Evolutionary conservation across 2,797 vertebrate species (phyloP).

Genomic region (Danio tinwini): DNA sequence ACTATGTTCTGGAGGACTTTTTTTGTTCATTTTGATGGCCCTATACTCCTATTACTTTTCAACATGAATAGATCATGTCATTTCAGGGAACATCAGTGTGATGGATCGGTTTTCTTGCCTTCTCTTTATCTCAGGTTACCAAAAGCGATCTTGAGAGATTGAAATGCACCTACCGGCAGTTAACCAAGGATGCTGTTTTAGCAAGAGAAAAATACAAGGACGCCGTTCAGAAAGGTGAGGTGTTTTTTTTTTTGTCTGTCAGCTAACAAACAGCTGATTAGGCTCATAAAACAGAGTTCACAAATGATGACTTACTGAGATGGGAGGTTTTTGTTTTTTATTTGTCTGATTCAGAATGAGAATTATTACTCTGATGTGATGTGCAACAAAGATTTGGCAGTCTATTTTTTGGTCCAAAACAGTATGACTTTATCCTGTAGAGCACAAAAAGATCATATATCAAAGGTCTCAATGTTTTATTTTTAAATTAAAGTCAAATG

Average conservation of each 20-base stretch:
- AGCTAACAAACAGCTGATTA: no score
- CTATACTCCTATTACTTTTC: no score
- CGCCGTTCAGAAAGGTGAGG: constrained; percentile 89
- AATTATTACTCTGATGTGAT: no score
- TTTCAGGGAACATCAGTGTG: neutral
- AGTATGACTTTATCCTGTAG: neutral
- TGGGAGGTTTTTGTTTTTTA: neutral
- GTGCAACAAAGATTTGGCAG: neutral
- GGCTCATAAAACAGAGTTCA: no score
- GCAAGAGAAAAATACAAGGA: constrained; percentile 95
- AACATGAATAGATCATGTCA: no score
- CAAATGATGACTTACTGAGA: neutral
- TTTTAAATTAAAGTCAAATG: no score
- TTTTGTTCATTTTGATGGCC: no score
- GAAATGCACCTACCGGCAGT: constrained; percentile 88
- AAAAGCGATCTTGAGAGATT: constrained; percentile 94
- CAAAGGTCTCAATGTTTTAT: no score
- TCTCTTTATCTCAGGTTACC: constrained; percentile 82
- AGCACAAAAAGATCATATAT: neutral
- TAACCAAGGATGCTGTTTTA: constrained; percentile 91
- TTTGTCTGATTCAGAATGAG: neutral
- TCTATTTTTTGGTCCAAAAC: neutral
- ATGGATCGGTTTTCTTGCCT: constrained; percentile 1
- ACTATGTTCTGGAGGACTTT: no score
- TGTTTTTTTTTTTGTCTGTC: neutral